Evolutionary conservation across 2,888 invertebrate species (phyloP), one percentile per base, ranked within the genome.

Genomic region (Linnaemya vulpina): DNA sequence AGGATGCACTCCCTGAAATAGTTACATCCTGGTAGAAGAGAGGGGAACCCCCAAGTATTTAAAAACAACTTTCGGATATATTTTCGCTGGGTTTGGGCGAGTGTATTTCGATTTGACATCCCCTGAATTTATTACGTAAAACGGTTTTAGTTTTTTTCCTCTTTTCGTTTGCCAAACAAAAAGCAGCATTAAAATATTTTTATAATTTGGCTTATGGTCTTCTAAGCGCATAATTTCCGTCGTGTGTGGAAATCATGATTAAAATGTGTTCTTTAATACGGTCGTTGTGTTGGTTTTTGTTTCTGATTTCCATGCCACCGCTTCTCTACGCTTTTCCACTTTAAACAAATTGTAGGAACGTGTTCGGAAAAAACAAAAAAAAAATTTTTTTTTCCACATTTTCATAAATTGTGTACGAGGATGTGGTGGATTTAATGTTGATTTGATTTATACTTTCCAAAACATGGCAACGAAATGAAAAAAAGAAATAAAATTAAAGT

Each of bases 171-270:
- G 40, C 7, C 20, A 22, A 51, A 22, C n/a, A 38, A 40, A 62
- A 60, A 30, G 1, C 25, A 15, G 25, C 53, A 30, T 22, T 55
- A 40, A 71, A 15, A 20, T 60, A 22, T 70, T 30, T 63, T 17
- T 55, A 63, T 55, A 13, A 25, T 75, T 55, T 30, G 51, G 58
- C 20, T 73, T 74, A 46, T 11, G 58, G 49, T 62, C 35, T 22
- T 53, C 43, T 53, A 43, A 75, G 60, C 53, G 17, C 53, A 75
- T 62, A 81, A 81, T 68, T 75, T 81, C 60, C 80, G 30, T n/a
- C 68, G 62, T 68, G 43, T 75, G 43, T 68, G 60, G 51, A 81
- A 81, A 68, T 81, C 68, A 70, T 75, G 75, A 81, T 63, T 74
- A 81, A 81, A 81, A 25, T 71, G 55, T 79, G 63, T 51, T 62